These are phyloP conservation scores for Heliocidaris tuberculata DNA, from an alignment of 35 echinoderm and acorn worm species.

Conservation along the genomic window DNA sequence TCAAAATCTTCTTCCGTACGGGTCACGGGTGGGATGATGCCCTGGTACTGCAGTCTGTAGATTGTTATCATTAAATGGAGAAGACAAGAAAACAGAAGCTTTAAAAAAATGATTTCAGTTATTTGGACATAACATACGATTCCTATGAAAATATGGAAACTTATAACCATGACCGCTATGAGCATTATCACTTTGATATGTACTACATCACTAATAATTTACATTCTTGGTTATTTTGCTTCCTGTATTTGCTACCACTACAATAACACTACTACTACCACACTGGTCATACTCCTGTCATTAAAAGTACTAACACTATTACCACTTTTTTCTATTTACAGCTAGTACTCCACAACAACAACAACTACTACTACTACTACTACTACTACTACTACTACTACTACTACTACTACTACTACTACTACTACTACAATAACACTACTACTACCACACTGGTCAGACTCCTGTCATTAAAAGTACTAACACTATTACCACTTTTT, in stretches of 20 bases:
- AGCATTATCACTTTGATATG: background rate
- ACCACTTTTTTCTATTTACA: no score
- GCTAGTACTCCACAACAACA: background rate
- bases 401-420: background rate
- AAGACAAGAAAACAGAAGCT: background rate
- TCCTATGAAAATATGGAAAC: background rate
- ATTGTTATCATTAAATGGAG: background rate
- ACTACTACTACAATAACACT: background rate
- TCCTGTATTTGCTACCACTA: no score
- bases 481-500: background rate
- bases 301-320: no score
- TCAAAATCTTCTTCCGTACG: conserved; percentile 76
- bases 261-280: no score
- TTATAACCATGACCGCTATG: background rate
- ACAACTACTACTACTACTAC: background rate
- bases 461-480: background rate
- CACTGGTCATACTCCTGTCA: no score
- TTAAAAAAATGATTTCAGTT: background rate
- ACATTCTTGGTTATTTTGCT: no score
- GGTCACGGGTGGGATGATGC: conserved; percentile 64
- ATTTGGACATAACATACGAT: background rate
- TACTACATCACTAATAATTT: background rate
- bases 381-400: background rate
- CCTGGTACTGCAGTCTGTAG: conserved; percentile 65
- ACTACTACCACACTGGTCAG: no score